Conservation (phyloP, 2,888 invertebrate genomes). For the Catocala sponsa region DNA sequence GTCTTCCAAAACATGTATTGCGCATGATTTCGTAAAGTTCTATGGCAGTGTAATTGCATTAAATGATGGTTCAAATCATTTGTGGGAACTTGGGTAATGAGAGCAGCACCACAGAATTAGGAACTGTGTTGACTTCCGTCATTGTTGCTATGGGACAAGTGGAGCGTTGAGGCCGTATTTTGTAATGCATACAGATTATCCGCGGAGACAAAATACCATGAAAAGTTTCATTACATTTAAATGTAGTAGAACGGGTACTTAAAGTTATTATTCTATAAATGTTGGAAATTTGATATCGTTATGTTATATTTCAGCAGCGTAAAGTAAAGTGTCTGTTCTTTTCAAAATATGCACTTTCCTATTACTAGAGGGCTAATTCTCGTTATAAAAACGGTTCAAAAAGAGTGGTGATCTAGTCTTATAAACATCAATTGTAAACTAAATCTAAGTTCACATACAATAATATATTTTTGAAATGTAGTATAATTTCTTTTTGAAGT, state of each 20-base stretch:
- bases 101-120: slow-evolving; percentile 25
- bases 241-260: neutral
- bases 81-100: slow-evolving; percentile 35
- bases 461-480: too few relatives aligned
- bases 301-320: too few relatives aligned
- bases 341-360: too few relatives aligned
- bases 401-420: too few relatives aligned
- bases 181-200: slow-evolving; percentile 26
- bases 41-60: slow-evolving; percentile 27
- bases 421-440: too few relatives aligned
- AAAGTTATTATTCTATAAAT: neutral
- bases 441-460: too few relatives aligned
- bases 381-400: too few relatives aligned
- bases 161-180: slow-evolving; percentile 42
- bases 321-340: too few relatives aligned
- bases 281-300: too few relatives aligned
- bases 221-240: slow-evolving; percentile 13
- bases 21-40: neutral
- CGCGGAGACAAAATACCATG: slow-evolving; percentile 27
- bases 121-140: slow-evolving; percentile 35
- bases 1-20: neutral
- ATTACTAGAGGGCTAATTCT: too few relatives aligned
- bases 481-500: too few relatives aligned
- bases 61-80: slow-evolving; percentile 20
- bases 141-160: slow-evolving; percentile 26